Evolutionary conservation across 2,888 invertebrate species (phyloP).

Genomic region (Deladenus siricidicola): DNA sequence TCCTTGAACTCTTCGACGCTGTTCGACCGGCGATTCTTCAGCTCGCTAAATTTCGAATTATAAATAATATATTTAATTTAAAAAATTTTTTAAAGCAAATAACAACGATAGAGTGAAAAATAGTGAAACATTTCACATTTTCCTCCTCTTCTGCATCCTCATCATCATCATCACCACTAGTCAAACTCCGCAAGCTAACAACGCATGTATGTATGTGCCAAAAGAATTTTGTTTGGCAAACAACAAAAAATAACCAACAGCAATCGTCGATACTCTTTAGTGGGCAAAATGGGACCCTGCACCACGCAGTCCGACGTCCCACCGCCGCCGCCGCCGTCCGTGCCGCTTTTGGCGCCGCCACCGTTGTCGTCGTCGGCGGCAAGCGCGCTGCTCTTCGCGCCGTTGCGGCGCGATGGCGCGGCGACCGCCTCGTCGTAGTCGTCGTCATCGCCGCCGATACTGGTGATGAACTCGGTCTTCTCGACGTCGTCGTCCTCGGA

Average conservation of each 20-base stretch:
- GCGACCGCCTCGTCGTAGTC: conserved; percentile 2
- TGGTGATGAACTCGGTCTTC: conserved; percentile 34
- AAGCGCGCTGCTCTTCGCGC: background rate
- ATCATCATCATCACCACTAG: no score
- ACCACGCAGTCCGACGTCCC: conserved; percentile 18
- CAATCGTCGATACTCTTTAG: conserved; percentile 34
- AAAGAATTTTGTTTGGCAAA: no score
- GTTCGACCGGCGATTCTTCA: conserved; percentile 20
- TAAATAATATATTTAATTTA: background rate
- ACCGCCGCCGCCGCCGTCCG: conserved; percentile 9
- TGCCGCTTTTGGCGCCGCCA: conserved; percentile 1
- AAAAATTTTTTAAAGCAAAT: no score
- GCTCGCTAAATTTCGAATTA: conserved; percentile 17
- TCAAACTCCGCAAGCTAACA: no score
- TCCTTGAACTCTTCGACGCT: conserved; percentile 18
- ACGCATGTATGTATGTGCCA: no score
- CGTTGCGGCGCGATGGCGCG: background rate
- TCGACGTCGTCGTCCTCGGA: conserved; percentile 2
- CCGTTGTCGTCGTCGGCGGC: conserved; percentile 15
- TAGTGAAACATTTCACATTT: no score
- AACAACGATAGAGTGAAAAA: no score
- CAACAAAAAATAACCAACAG: conserved; percentile 24
- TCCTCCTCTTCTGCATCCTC: no score
- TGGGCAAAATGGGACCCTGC: conserved; percentile 36
- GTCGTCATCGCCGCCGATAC: conserved; percentile 31